Conservation (phyloP, 2,797 vertebrate genomes). For the Pseudochirops corinnae region DNA sequence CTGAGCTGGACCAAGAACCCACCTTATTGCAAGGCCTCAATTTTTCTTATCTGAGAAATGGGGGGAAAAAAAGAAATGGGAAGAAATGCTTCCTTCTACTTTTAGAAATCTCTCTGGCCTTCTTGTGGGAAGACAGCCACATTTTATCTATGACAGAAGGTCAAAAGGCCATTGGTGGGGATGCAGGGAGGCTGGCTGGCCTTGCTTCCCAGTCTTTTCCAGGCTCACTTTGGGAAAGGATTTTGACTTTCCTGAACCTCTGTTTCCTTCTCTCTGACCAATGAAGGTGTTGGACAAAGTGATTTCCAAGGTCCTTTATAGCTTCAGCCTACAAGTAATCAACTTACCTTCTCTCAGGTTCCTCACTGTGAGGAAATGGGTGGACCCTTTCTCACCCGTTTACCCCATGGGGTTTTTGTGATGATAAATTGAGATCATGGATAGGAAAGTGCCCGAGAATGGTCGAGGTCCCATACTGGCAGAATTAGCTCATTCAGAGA, state of each 20-base stretch:
- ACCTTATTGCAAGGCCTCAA: background rate
- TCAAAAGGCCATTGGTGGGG: background rate
- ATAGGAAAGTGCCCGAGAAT: slow-evolving; percentile 13
- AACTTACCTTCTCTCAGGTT: background rate
- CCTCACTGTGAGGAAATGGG: background rate
- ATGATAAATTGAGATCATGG: background rate
- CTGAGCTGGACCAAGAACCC: background rate
- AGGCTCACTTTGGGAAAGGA: background rate
- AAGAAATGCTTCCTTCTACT: background rate
- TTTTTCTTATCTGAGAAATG: background rate
- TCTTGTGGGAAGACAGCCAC: background rate
- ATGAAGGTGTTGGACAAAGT: background rate
- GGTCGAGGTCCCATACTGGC: background rate
- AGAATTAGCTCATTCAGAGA: background rate
- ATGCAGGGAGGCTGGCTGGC: background rate
- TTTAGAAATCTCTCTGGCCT: background rate
- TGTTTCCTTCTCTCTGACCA: background rate
- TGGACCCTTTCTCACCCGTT: background rate
- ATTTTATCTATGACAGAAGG: background rate
- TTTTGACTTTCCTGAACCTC: background rate
- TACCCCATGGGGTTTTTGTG: background rate
- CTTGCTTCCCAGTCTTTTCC: background rate
- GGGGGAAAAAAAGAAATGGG: background rate
- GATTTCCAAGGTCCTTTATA: background rate
- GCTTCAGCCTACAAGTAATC: background rate